Percentiles rank a stretch among this genome's conserved stretches.
Evolutionary conservation across 2,113 vertebrate genomes (phyloP).

Genomic region (Passer montanus): DNA sequence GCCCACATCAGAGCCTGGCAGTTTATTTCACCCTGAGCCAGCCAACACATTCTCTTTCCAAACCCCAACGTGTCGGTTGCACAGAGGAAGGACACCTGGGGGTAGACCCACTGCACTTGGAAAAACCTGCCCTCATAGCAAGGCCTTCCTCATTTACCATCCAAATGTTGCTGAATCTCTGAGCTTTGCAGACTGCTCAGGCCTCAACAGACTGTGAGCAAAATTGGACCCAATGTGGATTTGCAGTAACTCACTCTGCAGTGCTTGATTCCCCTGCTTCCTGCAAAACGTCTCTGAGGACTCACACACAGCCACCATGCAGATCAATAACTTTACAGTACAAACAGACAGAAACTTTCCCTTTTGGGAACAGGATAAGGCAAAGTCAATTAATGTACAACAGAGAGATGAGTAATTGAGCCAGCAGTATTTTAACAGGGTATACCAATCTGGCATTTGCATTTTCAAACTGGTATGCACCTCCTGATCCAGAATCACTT

Average conservation of each 20-base stretch:
- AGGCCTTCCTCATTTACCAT: neutral
- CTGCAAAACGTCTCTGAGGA: neutral
- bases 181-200: neutral
- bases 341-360: neutral
- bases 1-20: conserved; percentile 37
- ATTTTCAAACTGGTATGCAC: neutral
- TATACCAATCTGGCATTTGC: neutral
- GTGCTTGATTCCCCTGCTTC: neutral
- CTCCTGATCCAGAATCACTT: neutral
- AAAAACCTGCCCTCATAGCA: neutral
- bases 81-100: conserved; percentile 66
- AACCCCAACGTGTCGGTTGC: conserved; percentile 9
- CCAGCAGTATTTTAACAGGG: conserved; percentile 11
- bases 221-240: neutral
- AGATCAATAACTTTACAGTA: conserved; percentile 37
- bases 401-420: conserved; percentile 30
- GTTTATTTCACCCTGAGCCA: conserved; percentile 16
- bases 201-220: neutral
- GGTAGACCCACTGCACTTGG: neutral
- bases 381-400: conserved; percentile 15
- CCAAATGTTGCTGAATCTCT: neutral
- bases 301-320: neutral
- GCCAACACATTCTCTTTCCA: conserved; percentile 22
- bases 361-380: conserved; percentile 17
- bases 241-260: neutral